Evolutionary conservation across 2,888 invertebrate species (phyloP), one percentile per base, ranked within the genome.

Genomic region (Rhyacophila evoluta): DNA sequence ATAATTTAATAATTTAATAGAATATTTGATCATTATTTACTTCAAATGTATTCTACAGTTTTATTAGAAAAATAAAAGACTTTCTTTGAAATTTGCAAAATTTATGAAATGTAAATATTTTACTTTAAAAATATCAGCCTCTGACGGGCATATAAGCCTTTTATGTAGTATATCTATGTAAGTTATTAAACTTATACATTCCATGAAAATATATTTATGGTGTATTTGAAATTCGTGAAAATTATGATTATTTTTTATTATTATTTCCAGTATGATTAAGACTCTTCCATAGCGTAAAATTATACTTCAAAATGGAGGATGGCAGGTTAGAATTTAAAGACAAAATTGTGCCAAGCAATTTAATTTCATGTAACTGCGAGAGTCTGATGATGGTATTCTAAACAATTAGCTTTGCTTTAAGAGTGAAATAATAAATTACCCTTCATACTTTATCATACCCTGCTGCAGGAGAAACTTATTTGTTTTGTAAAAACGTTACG

Each of bases 301-400:
- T 5, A 19, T 55, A 19, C 19, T 55, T 55, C 55, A 55, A 55
- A 33, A 55, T 8, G 19, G 55, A 55, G 8, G 55, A 19, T 19
- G 19, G 55, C 55, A 55, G 55, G 1, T 41, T 41, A 41, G 41
- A 19, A 8, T 55, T 15, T 55, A 19, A 55, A 55, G 29, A 33
- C 10, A 55, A 55, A 55, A 55, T 55, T 55, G 55, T 55, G 55
- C 55, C 55, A 55, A 55, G 25, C 55, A 55, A 55, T 55, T 55
- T 55, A 10, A 55, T 55, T 55, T 55, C 55, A 55, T 25, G 8
- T 10, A 55, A 55, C 15, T 55, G 55, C 55, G 55, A 55, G 25
- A 55, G 55, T 55, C 55, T 19, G 55, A 55, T 55, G 55, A 55
- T 19, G 8, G 55, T 55, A 55, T 55, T 55, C 55, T 55, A 55